Evolutionary conservation across 30 jellyfish, hydroid and myxozoan species (phyloP), one percentile per base, ranked within the genome.

Genomic region (Aurelia sp.): DNA sequence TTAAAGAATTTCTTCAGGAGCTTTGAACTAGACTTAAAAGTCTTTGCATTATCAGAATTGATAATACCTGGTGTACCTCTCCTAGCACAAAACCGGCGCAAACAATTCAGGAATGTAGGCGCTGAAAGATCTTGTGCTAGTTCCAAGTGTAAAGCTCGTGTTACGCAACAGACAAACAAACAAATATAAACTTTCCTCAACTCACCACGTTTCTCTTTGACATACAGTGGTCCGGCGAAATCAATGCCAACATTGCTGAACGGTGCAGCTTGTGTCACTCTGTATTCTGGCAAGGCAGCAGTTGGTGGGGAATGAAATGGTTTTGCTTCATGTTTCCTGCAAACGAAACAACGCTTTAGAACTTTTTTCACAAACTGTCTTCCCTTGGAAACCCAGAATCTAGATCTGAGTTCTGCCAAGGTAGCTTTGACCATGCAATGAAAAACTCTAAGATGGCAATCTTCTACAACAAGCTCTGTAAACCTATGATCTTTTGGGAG

Each of bases 331-430:
- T 27, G 33, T 27, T 27, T 27, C 33, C 33, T 27, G 33, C 33
- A 27, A 27, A 53, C 27, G 8, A 72, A 76, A 85, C 89, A 85
- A 60, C 38, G 51, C 63, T 63, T 75, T 16, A 85, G 48, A 20
- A 72, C 31, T 48, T 75, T 73, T 63, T 81, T 85, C 33, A 85
- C 95, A 60, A 48, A 74, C 65, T 85, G 95, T 52, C 89, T 85
- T 8, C 95, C 95, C 60, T 44, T 63, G 40, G 83, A 21, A 7
- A 85, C 62, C 89, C 95, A 85, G 53, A 85, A 85, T 63, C 90
- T 85, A 40, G 90, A 85, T 51, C 89, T 41, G 22, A 85, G 59
- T 63, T 85, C 95, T 20, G 89, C 76, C 31, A 85, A 65, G 21
- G 95, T 74, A 22, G 88, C 81, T 51, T 41, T 73, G 19, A 74